Evolutionary conservation across 2,797 vertebrate species (phyloP), one percentile per base, ranked within the genome.

Genomic region (Sorex maritimensis): DNA sequence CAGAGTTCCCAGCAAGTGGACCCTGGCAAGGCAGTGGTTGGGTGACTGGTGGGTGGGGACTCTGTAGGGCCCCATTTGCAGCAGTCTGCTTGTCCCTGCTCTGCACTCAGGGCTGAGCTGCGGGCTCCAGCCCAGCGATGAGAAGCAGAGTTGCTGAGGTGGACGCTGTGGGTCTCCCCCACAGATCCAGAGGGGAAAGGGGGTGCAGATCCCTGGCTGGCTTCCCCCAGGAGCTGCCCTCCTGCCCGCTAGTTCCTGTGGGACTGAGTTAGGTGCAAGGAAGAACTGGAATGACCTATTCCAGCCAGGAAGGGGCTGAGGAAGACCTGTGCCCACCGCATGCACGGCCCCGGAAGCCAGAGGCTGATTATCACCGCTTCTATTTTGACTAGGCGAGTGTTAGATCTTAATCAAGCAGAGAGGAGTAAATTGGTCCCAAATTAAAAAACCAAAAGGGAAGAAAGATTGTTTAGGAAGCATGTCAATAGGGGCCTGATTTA

Each of bases 391-490:
- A 79, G 34, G 55, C 26, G 23, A 88, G 46, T 49, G 55, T 92
- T 88, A 80, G 83, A 75, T 69, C 75, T 65, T 85, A 93, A 92
- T 84, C 58, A 87, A 93, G 72, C 73, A 91, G 46, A 90, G 44
- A 93, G 69, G 34, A 91, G n/a, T 46, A 94, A 91, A 92, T 92
- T 63, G 86, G 94, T 77, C 72, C 81, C 89, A 92, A 83, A 90
- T 92, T 96, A 10, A 44, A 86, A 89, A 85, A 74, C 8, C 2
- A n/a, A 74, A 67, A 67, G 34, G 23, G 63, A 88, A 79, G 88
- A 83, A 80, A 24, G 79, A 74, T 72, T 67, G 10, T 90, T 92
- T 81, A 86, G 74, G 65, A 87, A 82, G 34, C 6, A 1, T 3
- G 5, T 89, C 78, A 23, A 0, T 26, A 67, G 17, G 38, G 19